Percentiles rank a stretch among this genome's conserved stretches.
These are phyloP conservation scores for Siderastrea radians DNA, from an alignment of 92 coral and sea anemone species.

Conservation along the genomic window DNA sequence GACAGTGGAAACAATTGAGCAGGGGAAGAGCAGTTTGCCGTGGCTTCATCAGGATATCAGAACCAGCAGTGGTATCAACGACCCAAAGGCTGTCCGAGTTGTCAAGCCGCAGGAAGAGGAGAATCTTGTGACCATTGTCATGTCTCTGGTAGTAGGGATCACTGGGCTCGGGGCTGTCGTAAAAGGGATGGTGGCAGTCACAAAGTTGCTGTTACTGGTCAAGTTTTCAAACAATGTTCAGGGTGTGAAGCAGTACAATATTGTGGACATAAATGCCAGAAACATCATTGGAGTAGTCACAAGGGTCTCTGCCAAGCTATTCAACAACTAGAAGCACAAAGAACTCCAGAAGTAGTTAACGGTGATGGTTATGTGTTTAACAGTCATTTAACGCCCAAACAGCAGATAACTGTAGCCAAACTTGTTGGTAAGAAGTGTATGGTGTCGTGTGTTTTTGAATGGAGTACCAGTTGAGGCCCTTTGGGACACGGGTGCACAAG, in stretches of 20 bases:
- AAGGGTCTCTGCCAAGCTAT: slow-evolving; percentile 59
- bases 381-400: slow-evolving; percentile 79
- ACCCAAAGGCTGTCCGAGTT: too few relatives aligned
- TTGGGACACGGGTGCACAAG: slow-evolving; percentile 79
- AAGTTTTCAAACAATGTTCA: too few relatives aligned
- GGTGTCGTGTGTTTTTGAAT: slow-evolving; percentile 38
- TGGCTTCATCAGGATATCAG: too few relatives aligned
- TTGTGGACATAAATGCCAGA: too few relatives aligned
- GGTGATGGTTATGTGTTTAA: slow-evolving; percentile 2
- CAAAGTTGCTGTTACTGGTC: too few relatives aligned
- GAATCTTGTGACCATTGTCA: slow-evolving; percentile 13
- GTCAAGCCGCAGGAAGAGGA: too few relatives aligned
- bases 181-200: too few relatives aligned
- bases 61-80: too few relatives aligned
- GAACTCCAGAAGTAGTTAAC: too few relatives aligned
- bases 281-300: neutral
- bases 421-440: slow-evolving; percentile 74
- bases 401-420: slow-evolving; percentile 1
- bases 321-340: neutral
- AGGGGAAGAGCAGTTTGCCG: too few relatives aligned
- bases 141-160: slow-evolving; percentile 57
- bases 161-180: neutral
- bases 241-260: too few relatives aligned
- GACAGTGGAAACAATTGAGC: too few relatives aligned
- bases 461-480: slow-evolving; percentile 52